Evolutionary conservation across 2,888 invertebrate species (phyloP).

Genomic region (Vesta saturnalis): DNA sequence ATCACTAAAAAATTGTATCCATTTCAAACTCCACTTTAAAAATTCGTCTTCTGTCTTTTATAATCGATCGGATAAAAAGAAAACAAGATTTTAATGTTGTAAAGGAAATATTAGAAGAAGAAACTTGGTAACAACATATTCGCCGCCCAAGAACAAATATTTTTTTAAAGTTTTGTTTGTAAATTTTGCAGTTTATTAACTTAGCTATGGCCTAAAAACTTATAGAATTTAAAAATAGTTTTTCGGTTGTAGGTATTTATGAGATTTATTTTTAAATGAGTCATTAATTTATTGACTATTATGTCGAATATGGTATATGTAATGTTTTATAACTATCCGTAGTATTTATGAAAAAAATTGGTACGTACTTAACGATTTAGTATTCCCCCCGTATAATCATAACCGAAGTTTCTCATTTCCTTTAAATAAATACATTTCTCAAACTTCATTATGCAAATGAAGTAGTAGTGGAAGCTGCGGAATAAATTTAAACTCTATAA

Average conservation of each 20-base stretch:
- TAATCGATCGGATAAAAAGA: slow-evolving; percentile 17
- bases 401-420: not conserved
- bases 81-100: slow-evolving; percentile 15
- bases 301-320: slow-evolving; percentile 20
- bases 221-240: slow-evolving; percentile 28
- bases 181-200: slow-evolving; percentile 35
- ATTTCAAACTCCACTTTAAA: slow-evolving; percentile 13
- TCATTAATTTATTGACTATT: slow-evolving; percentile 28
- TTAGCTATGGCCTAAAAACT: slow-evolving; percentile 11
- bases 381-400: not conserved
- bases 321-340: not conserved
- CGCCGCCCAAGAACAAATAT: slow-evolving; percentile 58
- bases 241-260: slow-evolving; percentile 41
- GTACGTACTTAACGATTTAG: not conserved
- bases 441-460: slow-evolving; percentile 15
- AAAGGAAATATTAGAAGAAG: slow-evolving; percentile 35
- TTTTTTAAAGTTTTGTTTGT: slow-evolving; percentile 31
- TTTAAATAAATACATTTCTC: slow-evolving; percentile 1
- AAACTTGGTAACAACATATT: slow-evolving; percentile 54
- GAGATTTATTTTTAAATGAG: slow-evolving; percentile 45
- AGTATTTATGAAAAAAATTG: not conserved
- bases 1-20: slow-evolving; percentile 32
- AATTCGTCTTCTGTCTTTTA: slow-evolving; percentile 12
- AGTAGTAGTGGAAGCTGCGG: not conserved
- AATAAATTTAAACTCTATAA: slow-evolving; percentile 3